phyloP scores from a whole-genome alignment of 2,797 vertebrate species.

The Ctenopoma kingsleyae region DNA sequence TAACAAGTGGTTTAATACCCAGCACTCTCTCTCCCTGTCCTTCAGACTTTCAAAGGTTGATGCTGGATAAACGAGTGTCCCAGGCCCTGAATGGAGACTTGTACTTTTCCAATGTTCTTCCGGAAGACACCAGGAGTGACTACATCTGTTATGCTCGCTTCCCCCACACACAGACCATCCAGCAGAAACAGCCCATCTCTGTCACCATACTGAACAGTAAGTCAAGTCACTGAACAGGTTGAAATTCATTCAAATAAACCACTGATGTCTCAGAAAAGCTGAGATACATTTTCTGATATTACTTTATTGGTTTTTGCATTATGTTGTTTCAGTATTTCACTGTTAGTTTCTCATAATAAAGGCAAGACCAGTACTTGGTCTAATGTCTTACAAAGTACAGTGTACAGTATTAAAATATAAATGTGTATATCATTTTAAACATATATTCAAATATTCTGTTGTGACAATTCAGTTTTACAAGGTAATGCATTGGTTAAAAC shows the following conservation, averaged over 20 bases:
- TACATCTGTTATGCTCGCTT: conserved; percentile 99
- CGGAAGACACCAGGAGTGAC: conserved; percentile 91
- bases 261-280: neutral
- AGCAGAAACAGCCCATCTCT: conserved; percentile 98
- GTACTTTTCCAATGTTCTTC: conserved; percentile 95
- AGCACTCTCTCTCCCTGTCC: neutral
- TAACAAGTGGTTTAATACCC: neutral
- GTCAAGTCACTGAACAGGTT: conserved; percentile 44
- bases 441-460: too few relatives aligned
- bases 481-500: neutral
- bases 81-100: conserved; percentile 96
- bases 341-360: too few relatives aligned
- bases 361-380: too few relatives aligned
- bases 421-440: too few relatives aligned
- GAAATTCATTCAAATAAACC: neutral
- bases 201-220: conserved; percentile 93
- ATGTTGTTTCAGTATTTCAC: too few relatives aligned
- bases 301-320: neutral
- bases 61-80: conserved; percentile 91
- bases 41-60: conserved; percentile 92
- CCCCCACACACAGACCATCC: conserved; percentile 97
- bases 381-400: too few relatives aligned
- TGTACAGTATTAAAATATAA: too few relatives aligned
- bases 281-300: too few relatives aligned
- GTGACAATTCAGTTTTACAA: too few relatives aligned